Evolutionary conservation across 2,888 invertebrate species (phyloP), one percentile per base, ranked within the genome.

Genomic region (Hydriomena furcata): DNA sequence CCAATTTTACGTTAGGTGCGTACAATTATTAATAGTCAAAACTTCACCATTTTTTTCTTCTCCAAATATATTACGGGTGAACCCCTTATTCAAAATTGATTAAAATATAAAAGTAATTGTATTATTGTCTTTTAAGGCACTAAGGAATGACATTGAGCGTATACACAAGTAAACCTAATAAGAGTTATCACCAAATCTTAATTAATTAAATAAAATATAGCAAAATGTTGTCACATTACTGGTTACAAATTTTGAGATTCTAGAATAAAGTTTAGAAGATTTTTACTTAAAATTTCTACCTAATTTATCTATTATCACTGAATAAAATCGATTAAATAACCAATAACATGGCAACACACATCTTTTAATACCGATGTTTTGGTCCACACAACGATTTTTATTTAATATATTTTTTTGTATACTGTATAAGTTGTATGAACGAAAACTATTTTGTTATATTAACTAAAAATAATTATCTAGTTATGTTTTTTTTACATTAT

Each of bases 121-220:
- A 61, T 58, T 51, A 52, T 63, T 60, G 54, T 61, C 62, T 62
- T 63, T 56, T 70, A 79, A 85, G 84, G 84, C 83, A 85, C 84
- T 75, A 63, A 65, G 76, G 84, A 88, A 84, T 86, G 87, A 87
- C 87, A 88, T 86, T 85, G 87, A 84, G 87, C 85, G 66, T 63
- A 67, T 56, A 47, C 52, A 65, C 58, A 66, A n/a, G n/a, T 67
- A 53, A 52, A 56, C 49, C 52, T 55, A 53, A 32, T 51, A 55
- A 51, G 51, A 58, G 55, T 63, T 71, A 77, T 75, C 74, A 76
- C 74, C 69, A 63, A 71, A 66, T 62, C 65, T 61, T 49, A 62
- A 51, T 58, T 68, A 55, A 58, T 61, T 58, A 64, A 52, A 60
- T 59, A 53, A 63, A 48, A 61, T 52, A 52, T 48, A 47, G 43